Evolutionary conservation across 1,140 invertebrate species (phyloP).

Genomic region (Nebria ingens): DNA sequence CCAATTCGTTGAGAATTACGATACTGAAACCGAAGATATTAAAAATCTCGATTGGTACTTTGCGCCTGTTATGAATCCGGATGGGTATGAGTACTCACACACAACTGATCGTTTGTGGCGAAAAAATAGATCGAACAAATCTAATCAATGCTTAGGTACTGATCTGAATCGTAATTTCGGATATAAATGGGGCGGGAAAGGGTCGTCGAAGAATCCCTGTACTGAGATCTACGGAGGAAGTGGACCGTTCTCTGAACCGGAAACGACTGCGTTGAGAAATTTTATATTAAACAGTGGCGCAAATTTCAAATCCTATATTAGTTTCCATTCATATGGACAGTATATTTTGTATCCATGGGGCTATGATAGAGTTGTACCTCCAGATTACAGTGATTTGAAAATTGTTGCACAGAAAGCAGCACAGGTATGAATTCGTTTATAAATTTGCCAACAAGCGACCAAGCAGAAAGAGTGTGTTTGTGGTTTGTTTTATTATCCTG

Average conservation of each 20-base stretch:
- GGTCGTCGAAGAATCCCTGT: constrained; percentile 81
- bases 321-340: constrained; percentile 83
- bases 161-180: constrained; percentile 78
- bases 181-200: constrained; percentile 68
- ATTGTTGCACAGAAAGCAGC: constrained; percentile 57
- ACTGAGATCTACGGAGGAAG: constrained; percentile 84
- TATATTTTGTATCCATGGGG: constrained; percentile 81
- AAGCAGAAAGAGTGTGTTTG: too few species aligned
- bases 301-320: constrained; percentile 62
- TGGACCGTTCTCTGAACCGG: constrained; percentile 82
- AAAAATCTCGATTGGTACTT: constrained; percentile 76
- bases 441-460: too few species aligned
- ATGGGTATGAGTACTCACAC: constrained; percentile 79
- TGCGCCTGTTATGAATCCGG: constrained; percentile 71
- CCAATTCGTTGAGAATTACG: constrained; percentile 62
- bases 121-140: constrained; percentile 57
- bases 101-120: constrained; percentile 67
- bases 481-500: too few species aligned
- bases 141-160: constrained; percentile 54
- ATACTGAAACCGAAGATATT: constrained; percentile 48
- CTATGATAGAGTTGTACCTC: constrained; percentile 54
- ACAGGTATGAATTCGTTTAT: constrained; percentile 40
- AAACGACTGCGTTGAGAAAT: constrained; percentile 61
- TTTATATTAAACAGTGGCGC: constrained; percentile 40
- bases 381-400: constrained; percentile 61